Conservation (phyloP, 2,888 invertebrate species). For the Heliconius hortense region DNA sequence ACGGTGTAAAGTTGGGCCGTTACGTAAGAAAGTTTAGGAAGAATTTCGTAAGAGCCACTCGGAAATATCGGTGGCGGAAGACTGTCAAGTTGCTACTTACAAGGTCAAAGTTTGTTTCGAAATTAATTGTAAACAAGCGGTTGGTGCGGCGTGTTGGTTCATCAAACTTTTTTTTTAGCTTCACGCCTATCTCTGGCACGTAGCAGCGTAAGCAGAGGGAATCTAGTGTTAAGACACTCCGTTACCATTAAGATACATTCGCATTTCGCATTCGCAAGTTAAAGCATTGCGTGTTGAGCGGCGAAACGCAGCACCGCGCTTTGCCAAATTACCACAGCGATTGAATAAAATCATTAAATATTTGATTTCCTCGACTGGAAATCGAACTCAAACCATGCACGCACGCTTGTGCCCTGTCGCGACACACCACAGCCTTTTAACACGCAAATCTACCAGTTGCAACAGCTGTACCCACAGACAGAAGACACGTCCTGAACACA, state of each 20-base stretch:
- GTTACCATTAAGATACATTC: no score
- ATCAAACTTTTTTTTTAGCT: slow-evolving; percentile 20
- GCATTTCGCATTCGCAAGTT: no score
- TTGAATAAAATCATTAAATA: no score
- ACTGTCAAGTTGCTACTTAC: slow-evolving; percentile 33
- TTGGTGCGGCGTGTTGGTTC: slow-evolving; percentile 21
- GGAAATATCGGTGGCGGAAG: slow-evolving; percentile 20
- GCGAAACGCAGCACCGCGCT: no score
- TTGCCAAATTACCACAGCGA: no score
- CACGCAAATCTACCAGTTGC: slow-evolving; percentile 41
- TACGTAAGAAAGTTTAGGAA: slow-evolving; percentile 46
- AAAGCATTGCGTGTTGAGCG: no score
- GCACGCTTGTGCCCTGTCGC: no score
- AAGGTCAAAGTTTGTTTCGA: slow-evolving; percentile 39
- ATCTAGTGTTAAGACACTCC: no score
- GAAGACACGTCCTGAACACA: slow-evolving; percentile 51
- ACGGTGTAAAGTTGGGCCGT: slow-evolving; percentile 49
- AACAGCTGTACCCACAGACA: slow-evolving; percentile 56
- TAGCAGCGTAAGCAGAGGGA: no score
- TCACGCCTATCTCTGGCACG: no score
- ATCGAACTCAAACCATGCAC: no score
- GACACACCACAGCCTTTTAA: slow-evolving; percentile 18
- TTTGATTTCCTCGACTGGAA: no score
- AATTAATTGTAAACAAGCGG: slow-evolving; percentile 37
- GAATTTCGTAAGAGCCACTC: slow-evolving; percentile 36